Percentiles rank a stretch among this genome's conserved stretches.
These are phyloP conservation scores for Taeniopygia guttata DNA, from an alignment of 2,797 vertebrate genomes.

Conservation along the genomic window DNA sequence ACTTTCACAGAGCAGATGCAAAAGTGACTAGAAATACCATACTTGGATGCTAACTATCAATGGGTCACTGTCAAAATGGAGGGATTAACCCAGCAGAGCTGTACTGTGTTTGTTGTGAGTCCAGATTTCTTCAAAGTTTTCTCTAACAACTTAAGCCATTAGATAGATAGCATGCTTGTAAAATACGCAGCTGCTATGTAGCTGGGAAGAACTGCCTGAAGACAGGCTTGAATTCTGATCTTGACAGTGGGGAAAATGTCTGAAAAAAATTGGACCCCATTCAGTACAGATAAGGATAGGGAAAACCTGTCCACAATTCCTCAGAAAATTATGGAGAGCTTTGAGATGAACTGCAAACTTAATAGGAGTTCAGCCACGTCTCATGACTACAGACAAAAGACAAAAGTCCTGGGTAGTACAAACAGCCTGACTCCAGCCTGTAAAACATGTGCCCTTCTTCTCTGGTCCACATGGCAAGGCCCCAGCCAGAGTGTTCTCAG, in stretches of 20 bases:
- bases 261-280: not conserved
- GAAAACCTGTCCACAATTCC: not conserved
- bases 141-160: constrained; percentile 8
- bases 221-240: constrained; percentile 26
- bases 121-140: constrained; percentile 51
- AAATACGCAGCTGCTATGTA: constrained; percentile 38
- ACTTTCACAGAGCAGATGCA: constrained; percentile 36
- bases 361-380: not conserved
- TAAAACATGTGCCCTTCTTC: not conserved
- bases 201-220: constrained; percentile 19
- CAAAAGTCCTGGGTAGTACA: not conserved
- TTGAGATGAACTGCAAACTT: not conserved
- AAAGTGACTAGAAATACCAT: constrained; percentile 18
- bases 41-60: not conserved
- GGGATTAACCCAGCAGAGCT: constrained; percentile 34
- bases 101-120: constrained; percentile 28
- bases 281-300: constrained; percentile 19
- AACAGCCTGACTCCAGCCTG: not conserved
- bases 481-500: not conserved
- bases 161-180: not conserved
- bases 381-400: not conserved
- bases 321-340: not conserved
- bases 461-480: not conserved
- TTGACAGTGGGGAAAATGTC: not conserved
- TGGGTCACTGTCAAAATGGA: constrained; percentile 18